Evolutionary conservation across 2,888 invertebrate species (phyloP).

Genomic region (Tenthredo amoena): DNA sequence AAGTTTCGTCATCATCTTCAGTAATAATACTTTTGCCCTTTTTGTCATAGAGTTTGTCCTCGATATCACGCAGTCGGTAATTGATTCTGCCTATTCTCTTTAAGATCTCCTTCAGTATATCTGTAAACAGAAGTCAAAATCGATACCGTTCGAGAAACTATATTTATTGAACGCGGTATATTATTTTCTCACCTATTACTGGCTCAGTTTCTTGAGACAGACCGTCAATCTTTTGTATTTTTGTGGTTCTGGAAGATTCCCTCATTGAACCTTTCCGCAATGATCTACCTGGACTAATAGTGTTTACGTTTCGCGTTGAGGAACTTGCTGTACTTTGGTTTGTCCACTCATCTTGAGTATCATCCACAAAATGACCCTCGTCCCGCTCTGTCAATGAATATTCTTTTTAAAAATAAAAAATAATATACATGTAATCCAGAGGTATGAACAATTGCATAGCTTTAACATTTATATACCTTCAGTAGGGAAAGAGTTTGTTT

Average conservation of each 20-base stretch:
- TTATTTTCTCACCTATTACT: not conserved
- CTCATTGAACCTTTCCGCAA: not conserved
- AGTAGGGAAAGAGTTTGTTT: too few relatives aligned
- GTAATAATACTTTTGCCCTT: not conserved
- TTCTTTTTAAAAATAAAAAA: not conserved
- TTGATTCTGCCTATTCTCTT: not conserved
- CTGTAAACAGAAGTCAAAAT: slow-evolving; percentile 1
- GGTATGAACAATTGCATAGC: too few relatives aligned
- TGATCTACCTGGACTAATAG: not conserved
- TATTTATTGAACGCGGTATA: not conserved
- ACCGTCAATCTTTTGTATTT: not conserved
- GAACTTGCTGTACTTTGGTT: not conserved
- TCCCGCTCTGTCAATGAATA: not conserved
- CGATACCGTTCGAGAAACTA: not conserved
- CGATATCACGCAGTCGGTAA: not conserved
- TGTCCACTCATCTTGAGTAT: not conserved
- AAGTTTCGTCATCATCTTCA: slow-evolving; percentile 18
- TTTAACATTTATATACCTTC: too few relatives aligned
- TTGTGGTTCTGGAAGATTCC: not conserved
- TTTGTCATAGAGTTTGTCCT: not conserved
- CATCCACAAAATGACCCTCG: slow-evolving; percentile 11
- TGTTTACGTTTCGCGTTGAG: not conserved
- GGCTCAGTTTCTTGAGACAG: not conserved
- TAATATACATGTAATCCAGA: too few relatives aligned
- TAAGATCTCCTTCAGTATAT: not conserved